phyloP scores from a whole-genome alignment of 2,888 invertebrate genomes.

The Oeneis ivallda region DNA sequence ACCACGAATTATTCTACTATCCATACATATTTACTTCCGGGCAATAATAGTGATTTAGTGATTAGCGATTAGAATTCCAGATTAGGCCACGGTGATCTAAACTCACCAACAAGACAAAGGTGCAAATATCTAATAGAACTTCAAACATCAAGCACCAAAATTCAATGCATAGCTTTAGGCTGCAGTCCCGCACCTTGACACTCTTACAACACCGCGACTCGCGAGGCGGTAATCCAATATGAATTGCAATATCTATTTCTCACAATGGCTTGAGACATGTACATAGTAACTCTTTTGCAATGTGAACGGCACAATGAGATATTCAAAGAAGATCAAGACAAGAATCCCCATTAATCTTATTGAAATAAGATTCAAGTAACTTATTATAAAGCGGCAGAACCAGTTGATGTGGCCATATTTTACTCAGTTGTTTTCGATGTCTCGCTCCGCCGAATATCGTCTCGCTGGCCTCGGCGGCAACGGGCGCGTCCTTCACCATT shows the following conservation, averaged over 20 bases:
- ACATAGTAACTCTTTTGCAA: conserved; percentile 36
- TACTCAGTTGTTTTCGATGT: conserved; percentile 43
- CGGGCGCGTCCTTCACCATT: conserved; percentile 34
- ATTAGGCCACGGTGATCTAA: no score
- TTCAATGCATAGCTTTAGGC: conserved; percentile 48
- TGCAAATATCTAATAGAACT: no score
- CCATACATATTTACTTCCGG: no score
- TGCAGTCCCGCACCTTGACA: conserved; percentile 56
- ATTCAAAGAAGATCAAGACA: conserved; percentile 16
- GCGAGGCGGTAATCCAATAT: conserved; percentile 59
- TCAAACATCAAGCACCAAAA: conserved; percentile 3
- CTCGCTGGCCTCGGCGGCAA: conserved; percentile 36
- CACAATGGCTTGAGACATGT: conserved; percentile 46
- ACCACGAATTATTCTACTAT: no score
- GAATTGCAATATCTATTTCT: conserved; percentile 59
- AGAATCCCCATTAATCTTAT: conserved; percentile 20
- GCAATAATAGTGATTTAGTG: no score
- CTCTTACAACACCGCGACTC: conserved; percentile 52
- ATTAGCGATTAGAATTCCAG: no score
- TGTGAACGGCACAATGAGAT: conserved; percentile 30
- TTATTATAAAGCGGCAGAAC: conserved; percentile 18
- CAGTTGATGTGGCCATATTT: conserved; percentile 35
- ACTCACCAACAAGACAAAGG: no score
- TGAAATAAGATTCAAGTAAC: conserved; percentile 19
- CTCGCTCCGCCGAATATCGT: conserved; percentile 44